phyloP scores from a whole-genome alignment of 1,140 invertebrate species.

The Steinernema khuongi region DNA sequence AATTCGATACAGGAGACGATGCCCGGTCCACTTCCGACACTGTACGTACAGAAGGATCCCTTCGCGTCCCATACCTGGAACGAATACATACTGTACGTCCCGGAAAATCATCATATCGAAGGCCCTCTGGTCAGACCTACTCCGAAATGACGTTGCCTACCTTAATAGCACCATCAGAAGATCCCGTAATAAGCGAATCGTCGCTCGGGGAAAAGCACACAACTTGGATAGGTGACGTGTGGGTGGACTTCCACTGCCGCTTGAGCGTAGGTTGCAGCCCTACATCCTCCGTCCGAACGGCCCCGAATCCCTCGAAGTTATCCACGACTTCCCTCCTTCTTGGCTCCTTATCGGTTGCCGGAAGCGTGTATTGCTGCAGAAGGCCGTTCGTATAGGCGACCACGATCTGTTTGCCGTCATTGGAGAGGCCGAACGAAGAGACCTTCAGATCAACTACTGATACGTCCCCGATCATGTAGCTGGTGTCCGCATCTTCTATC shows the following conservation, averaged over 20 bases:
- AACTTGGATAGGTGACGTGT: slow-evolving; percentile 30
- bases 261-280: slow-evolving; percentile 12
- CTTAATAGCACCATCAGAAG: slow-evolving; percentile 34
- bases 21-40: neutral
- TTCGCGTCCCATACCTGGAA: neutral
- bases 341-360: slow-evolving; percentile 16
- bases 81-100: neutral
- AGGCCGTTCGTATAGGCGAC: slow-evolving; percentile 43
- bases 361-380: slow-evolving; percentile 31
- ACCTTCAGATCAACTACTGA: slow-evolving; percentile 24
- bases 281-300: neutral
- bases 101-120: neutral
- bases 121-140: no score
- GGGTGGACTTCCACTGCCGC: slow-evolving; percentile 35
- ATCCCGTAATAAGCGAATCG: slow-evolving; percentile 30
- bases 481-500: slow-evolving; percentile 34
- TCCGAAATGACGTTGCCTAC: no score
- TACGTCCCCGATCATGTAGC: slow-evolving; percentile 37
- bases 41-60: slow-evolving; percentile 11
- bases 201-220: slow-evolving; percentile 25
- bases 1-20: neutral
- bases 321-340: slow-evolving; percentile 24
- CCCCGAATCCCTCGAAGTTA: slow-evolving; percentile 29
- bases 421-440: slow-evolving; percentile 34
- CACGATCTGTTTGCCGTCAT: slow-evolving; percentile 36